phyloP scores from a whole-genome alignment of 2,113 vertebrate genomes.

The Trichechus manatus region DNA sequence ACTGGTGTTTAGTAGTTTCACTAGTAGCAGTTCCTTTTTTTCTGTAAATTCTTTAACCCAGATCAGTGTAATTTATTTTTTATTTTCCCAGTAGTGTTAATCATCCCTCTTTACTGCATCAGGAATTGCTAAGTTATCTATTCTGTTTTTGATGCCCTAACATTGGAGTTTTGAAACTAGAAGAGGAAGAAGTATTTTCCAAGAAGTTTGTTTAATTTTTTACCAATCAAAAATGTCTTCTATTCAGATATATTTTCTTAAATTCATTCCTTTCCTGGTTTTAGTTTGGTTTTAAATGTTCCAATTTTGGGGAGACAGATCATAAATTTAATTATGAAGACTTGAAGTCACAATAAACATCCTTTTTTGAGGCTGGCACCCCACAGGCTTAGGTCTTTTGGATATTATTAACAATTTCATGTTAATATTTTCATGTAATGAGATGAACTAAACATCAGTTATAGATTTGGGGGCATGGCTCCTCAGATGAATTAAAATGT shows the following conservation, averaged over 20 bases:
- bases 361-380: not conserved
- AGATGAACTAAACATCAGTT: constrained; percentile 1
- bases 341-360: not conserved
- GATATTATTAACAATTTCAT: not conserved
- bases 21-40: constrained; percentile 2
- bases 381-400: not conserved
- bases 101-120: constrained; percentile 2
- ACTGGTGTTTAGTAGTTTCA: not conserved
- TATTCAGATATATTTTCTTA: constrained; percentile 42
- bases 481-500: not conserved
- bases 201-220: not conserved
- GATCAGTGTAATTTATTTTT: not conserved
- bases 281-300: constrained; percentile 55
- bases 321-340: constrained; percentile 28
- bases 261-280: not conserved
- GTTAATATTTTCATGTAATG: not conserved
- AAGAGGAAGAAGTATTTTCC: not conserved
- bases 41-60: constrained; percentile 9
- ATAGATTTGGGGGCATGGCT: not conserved
- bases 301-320: not conserved
- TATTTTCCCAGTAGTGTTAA: not conserved
- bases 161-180: not conserved
- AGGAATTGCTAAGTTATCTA: not conserved
- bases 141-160: not conserved
- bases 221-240: not conserved